Evolutionary conservation across 2,888 invertebrate genomes (phyloP), one percentile per base, ranked within the genome.

Genomic region (Mythimna loreyi): DNA sequence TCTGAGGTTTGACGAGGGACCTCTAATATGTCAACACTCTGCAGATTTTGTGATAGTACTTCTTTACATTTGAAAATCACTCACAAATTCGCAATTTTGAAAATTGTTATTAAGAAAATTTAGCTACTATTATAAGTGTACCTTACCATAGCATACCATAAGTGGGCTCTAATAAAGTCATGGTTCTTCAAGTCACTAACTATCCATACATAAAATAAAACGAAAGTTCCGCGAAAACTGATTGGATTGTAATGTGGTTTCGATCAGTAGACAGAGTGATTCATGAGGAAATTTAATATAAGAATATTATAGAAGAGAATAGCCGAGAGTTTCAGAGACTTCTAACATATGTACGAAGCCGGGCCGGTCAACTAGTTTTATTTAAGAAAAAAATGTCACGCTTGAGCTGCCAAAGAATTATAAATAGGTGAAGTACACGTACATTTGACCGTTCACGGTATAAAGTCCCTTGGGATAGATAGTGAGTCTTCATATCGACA

Each of bases 381-480:
- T 56, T 30, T 52, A 19, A 43, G 19, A 16, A 40, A 71, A 43
- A 63, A 43, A 33, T 43, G 23, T 64, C 53, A 47, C 57, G 49
- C 57, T 33, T n/a, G 33, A 13, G 9, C 6, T 49, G 58, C 28
- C 40, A 9, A 61, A 65, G 79, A 33, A 50, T 79, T 58, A 25
- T 58, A 61, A 67, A 55, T 49, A 78, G 23, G 63, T 53, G 58
- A 58, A 36, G 33, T 59, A 52, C 30, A 33, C n/a, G 13, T n/a
- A 30, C 45, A 53, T 47, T 78, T 61, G 23, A 4, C 36, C 13
- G 13, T 21, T 63, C 11, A 9, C 64, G 62, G 19, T 67, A 23
- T 66, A 19, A 40, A 50, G 45, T 52, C 67, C 40, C 53, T 40
- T 40, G 67, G 57, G 79, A 52, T 36, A 40, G 49, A 56, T 36